Evolutionary conservation across 2,113 vertebrate genomes (phyloP).

Genomic region (Microcebus griseorufus): DNA sequence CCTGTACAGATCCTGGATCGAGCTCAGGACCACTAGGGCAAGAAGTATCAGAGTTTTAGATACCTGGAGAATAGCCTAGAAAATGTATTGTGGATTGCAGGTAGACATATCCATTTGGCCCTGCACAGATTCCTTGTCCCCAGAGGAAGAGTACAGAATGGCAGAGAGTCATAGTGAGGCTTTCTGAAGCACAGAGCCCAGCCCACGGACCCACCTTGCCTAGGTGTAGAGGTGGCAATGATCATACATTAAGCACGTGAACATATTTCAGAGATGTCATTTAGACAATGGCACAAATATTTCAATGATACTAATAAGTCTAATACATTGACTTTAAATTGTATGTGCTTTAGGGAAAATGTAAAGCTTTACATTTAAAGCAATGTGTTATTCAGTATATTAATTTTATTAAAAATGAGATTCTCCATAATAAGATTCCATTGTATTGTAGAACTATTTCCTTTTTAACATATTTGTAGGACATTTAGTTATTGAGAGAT

Average conservation of each 20-base stretch:
- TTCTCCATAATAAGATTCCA: neutral
- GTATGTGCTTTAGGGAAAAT: neutral
- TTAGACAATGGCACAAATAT: conserved; percentile 45
- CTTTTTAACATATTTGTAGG: neutral
- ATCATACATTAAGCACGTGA: neutral
- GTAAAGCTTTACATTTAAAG: neutral
- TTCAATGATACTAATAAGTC: conserved; percentile 60
- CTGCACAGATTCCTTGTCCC: neutral
- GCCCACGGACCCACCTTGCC: neutral
- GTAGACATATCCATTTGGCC: neutral
- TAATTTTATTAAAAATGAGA: neutral
- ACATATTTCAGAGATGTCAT: conserved; percentile 59
- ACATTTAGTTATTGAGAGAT: neutral
- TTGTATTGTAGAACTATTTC: neutral
- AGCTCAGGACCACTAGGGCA: neutral
- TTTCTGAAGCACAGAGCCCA: neutral
- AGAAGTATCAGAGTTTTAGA: neutral
- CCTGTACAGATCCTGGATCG: neutral
- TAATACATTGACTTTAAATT: conserved; percentile 69
- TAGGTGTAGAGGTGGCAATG: neutral
- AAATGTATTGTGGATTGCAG: neutral
- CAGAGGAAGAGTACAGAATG: neutral
- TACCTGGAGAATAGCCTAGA: neutral
- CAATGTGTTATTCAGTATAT: neutral
- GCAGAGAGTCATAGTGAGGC: neutral